Evolutionary conservation across 2,888 invertebrate genomes (phyloP).

Genomic region (Cataglyphis albicans): DNA sequence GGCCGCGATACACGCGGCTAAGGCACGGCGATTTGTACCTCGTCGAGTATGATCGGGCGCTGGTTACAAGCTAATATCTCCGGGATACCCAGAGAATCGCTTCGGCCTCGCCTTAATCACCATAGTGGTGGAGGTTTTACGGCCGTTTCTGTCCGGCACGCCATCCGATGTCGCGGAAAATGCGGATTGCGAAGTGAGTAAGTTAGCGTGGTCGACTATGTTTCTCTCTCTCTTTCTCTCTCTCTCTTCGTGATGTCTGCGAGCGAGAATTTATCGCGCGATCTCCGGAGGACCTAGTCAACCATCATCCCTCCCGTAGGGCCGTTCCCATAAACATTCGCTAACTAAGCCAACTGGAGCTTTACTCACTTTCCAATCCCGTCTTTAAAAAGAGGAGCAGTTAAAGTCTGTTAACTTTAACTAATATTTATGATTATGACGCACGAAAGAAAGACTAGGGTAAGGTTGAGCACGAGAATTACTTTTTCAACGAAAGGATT

Average conservation of each 20-base stretch:
- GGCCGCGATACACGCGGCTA: constrained; percentile 51
- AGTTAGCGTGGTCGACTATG: constrained; percentile 15
- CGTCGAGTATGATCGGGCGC: constrained; percentile 32
- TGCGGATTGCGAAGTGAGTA: constrained; percentile 43
- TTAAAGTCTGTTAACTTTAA: constrained; percentile 26
- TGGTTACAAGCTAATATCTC: constrained; percentile 49
- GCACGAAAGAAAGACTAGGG: not conserved
- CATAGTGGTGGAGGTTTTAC: constrained; percentile 61
- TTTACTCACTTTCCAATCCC: constrained; percentile 18
- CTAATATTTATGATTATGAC: constrained; percentile 16
- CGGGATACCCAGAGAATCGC: constrained; percentile 3
- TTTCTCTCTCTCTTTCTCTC: not conserved
- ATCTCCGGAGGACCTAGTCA: constrained; percentile 28
- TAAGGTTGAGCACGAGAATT: not conserved
- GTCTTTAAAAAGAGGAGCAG: not conserved
- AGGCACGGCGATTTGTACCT: constrained; percentile 49
- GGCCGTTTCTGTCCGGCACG: constrained; percentile 28
- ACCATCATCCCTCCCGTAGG: constrained; percentile 38
- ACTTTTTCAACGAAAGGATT: not conserved
- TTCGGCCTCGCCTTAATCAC: constrained; percentile 28
- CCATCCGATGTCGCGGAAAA: constrained; percentile 53
- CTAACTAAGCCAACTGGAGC: constrained; percentile 33
- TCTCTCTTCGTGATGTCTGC: not conserved
- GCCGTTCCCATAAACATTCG: constrained; percentile 43
- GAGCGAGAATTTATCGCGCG: constrained; percentile 33